Conservation (phyloP, 2,888 invertebrate species). For the Synergus laeviventris region DNA sequence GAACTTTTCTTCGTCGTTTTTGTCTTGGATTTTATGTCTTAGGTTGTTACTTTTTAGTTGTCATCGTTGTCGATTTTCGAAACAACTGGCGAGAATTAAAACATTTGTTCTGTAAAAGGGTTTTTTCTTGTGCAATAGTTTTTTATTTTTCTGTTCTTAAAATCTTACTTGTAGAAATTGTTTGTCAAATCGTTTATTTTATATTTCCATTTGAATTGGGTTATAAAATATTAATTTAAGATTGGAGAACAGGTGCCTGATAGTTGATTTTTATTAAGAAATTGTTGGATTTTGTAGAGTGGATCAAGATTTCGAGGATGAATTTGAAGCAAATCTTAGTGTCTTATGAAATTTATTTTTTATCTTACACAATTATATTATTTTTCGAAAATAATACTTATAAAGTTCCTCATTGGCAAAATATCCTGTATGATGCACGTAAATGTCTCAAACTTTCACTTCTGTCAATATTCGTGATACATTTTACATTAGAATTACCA, state of each 20-base stretch:
- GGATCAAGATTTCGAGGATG: constrained; percentile 45
- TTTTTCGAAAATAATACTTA: background rate
- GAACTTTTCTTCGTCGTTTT: constrained; percentile 35
- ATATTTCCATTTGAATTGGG: background rate
- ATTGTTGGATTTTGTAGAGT: constrained; percentile 42
- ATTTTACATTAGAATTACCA: background rate
- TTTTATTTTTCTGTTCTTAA: background rate
- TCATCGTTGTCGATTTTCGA: background rate
- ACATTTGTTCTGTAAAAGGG: background rate
- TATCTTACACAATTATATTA: background rate
- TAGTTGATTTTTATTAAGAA: constrained; percentile 27
- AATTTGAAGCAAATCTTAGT: background rate
- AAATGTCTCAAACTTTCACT: constrained; percentile 21
- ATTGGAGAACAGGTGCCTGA: background rate
- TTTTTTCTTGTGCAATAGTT: background rate
- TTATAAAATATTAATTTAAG: background rate
- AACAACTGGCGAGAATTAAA: background rate
- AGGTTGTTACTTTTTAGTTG: background rate
- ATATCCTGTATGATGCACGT: constrained; percentile 31
- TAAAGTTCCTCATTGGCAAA: background rate
- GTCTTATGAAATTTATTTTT: no score
- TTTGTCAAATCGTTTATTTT: background rate
- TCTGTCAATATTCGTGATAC: background rate
- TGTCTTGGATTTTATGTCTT: background rate
- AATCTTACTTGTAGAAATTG: background rate